phyloP scores from a whole-genome alignment of 2,888 invertebrate genomes.

The Eupithecia vulgata region DNA sequence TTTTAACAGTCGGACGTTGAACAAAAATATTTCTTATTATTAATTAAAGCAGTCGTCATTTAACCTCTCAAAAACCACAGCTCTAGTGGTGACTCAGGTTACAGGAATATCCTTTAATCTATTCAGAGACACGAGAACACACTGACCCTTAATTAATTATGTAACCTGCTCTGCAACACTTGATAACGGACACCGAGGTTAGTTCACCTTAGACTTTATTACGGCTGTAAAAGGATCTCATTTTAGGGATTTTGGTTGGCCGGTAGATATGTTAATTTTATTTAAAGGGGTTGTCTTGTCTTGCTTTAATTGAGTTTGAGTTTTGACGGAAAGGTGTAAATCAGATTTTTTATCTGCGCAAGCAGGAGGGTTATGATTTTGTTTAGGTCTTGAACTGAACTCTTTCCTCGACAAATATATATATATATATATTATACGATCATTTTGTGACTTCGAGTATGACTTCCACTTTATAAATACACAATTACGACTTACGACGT shows the following conservation, averaged over 20 bases:
- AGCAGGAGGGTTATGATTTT: background rate
- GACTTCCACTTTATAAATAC: too few relatives aligned
- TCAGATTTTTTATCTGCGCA: conserved; percentile 12
- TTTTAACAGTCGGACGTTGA: background rate
- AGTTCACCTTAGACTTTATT: conserved; percentile 52
- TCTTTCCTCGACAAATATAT: too few relatives aligned
- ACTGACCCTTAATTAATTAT: conserved; percentile 54
- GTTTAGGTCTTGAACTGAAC: background rate
- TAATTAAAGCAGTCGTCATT: background rate
- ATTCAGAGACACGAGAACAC: conserved; percentile 16
- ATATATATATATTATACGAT: too few relatives aligned
- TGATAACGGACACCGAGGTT: conserved; percentile 55
- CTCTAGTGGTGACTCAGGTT: background rate
- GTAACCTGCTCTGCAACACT: conserved; percentile 52
- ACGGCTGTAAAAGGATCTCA: conserved; percentile 41
- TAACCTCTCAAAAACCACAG: background rate
- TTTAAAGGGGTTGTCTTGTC: conserved; percentile 32
- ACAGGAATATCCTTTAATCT: conserved; percentile 11
- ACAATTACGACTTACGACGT: too few relatives aligned
- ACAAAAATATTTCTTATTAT: background rate
- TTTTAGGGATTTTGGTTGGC: conserved; percentile 26
- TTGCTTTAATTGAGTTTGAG: conserved; percentile 26
- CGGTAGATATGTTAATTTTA: conserved; percentile 42
- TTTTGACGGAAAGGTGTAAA: conserved; percentile 23
- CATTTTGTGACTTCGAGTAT: too few relatives aligned